Evolutionary conservation across 2,797 vertebrate species (phyloP).

Genomic region (Paedocypris micromegethes): DNA sequence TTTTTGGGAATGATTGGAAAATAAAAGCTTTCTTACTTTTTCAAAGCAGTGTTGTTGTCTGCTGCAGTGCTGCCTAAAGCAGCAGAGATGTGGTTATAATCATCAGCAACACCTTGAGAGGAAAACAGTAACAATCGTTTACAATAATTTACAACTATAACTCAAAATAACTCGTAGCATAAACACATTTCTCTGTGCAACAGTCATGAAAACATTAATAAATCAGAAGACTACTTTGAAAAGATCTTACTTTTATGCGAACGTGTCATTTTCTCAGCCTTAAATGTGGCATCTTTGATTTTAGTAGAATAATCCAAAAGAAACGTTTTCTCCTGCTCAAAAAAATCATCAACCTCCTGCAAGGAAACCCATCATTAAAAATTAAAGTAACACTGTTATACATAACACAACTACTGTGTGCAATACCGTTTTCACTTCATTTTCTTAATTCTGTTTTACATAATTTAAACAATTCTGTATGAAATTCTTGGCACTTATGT

Average conservation of each 20-base stretch:
- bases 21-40: conserved; percentile 73
- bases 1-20: not conserved
- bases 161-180: not conserved
- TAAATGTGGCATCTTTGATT: conserved; percentile 91
- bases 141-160: not conserved
- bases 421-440: too few species aligned
- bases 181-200: not conserved
- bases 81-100: conserved; percentile 89
- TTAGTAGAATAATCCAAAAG: conserved; percentile 90
- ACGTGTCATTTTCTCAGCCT: conserved; percentile 96
- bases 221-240: too few species aligned
- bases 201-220: too few species aligned
- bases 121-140: conserved; percentile 31
- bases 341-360: conserved; percentile 97
- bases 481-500: too few species aligned
- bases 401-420: conserved; percentile 1
- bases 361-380: conserved; percentile 12
- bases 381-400: conserved; percentile 4
- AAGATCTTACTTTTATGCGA: conserved; percentile 85
- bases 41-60: conserved; percentile 83
- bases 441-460: too few species aligned
- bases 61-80: conserved; percentile 78
- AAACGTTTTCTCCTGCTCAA: conserved; percentile 97
- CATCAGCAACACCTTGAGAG: conserved; percentile 85
- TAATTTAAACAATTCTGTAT: too few species aligned